phyloP scores from a whole-genome alignment of 2,888 invertebrate species.

The Tetramorium bicarinatum region DNA sequence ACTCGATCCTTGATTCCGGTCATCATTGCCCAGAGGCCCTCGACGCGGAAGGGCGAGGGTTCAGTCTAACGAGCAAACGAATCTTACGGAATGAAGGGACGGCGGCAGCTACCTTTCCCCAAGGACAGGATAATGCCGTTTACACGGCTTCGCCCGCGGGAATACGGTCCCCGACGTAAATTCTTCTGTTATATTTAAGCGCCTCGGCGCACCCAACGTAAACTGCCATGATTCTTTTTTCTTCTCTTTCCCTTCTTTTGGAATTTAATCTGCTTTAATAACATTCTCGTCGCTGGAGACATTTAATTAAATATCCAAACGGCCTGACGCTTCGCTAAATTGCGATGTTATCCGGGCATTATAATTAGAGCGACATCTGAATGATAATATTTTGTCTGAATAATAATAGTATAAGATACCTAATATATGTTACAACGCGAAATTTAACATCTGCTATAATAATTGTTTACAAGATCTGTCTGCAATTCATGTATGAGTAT shows the following conservation, averaged over 20 bases:
- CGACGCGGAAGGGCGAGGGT: constrained; percentile 11
- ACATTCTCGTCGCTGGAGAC: constrained; percentile 45
- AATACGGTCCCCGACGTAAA: constrained; percentile 46
- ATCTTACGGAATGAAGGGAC: constrained; percentile 50
- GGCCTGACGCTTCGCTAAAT: constrained; percentile 41
- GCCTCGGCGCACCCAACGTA: constrained; percentile 35
- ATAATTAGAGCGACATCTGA: constrained; percentile 23
- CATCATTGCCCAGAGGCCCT: constrained; percentile 27
- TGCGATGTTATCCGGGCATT: constrained; percentile 37
- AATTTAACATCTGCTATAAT: background rate
- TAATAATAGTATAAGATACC: background rate
- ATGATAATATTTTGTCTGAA: background rate
- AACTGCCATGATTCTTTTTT: constrained; percentile 29
- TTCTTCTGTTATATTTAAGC: constrained; percentile 56
- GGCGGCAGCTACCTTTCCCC: background rate
- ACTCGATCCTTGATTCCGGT: constrained; percentile 50
- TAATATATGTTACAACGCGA: background rate
- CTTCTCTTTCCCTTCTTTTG: constrained; percentile 15
- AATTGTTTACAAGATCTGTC: background rate
- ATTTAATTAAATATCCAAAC: constrained; percentile 55
- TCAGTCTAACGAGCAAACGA: constrained; percentile 59
- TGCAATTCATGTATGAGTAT: background rate
- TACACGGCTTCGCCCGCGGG: constrained; percentile 39
- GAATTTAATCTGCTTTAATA: constrained; percentile 56
- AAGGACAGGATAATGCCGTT: constrained; percentile 51